Conservation (phyloP, 2,888 invertebrate species). For the Acanthosepion esculentum region DNA sequence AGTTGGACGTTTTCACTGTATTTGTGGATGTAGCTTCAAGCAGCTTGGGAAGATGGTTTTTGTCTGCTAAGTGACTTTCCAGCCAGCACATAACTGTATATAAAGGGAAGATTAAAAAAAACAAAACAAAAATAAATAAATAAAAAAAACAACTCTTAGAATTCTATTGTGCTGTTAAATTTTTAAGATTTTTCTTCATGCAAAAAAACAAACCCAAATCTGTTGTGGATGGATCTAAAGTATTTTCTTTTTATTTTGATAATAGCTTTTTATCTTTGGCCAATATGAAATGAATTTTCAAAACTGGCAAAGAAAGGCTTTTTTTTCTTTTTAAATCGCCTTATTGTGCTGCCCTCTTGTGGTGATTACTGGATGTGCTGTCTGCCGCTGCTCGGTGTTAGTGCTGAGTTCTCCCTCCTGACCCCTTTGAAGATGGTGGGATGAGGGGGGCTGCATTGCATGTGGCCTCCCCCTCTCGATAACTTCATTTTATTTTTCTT, state of each 20-base stretch:
- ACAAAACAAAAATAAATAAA: not conserved
- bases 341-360: conserved; percentile 33
- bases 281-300: not conserved
- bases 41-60: not conserved
- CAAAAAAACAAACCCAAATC: not conserved
- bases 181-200: not conserved
- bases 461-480: not conserved
- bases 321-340: not conserved
- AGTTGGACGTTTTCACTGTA: not conserved
- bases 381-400: conserved; percentile 9
- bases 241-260: not conserved
- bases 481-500: not conserved
- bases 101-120: not conserved
- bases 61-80: not conserved
- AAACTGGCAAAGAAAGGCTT: not conserved
- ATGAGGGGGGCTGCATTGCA: too few relatives aligned
- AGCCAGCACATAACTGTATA: not conserved
- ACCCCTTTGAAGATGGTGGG: not conserved
- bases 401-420: not conserved
- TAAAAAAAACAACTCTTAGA: not conserved
- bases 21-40: conserved; percentile 11
- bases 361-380: conserved; percentile 10
- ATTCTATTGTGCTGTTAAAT: conserved; percentile 33
- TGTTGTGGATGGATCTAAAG: conserved; percentile 21
- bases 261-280: not conserved